Evolutionary conservation across 1,140 invertebrate genomes (phyloP).

Genomic region (Solenopsis invicta): DNA sequence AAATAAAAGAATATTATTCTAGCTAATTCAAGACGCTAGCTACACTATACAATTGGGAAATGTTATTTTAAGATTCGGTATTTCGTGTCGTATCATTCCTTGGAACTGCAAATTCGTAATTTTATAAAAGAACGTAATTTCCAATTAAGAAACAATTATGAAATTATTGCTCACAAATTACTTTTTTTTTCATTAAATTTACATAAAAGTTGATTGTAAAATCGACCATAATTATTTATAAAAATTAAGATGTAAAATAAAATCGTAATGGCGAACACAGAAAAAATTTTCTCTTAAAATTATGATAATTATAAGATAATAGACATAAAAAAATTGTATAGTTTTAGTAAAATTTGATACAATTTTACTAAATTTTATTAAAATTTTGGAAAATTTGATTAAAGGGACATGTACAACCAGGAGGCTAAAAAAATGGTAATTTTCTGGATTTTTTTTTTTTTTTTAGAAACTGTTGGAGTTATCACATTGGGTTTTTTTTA

Average conservation of each 20-base stretch:
- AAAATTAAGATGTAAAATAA: constrained; percentile 12
- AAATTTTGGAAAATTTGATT: no score
- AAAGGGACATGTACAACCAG: no score
- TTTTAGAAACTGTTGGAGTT: no score
- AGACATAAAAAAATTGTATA: no score
- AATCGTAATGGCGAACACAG: background rate
- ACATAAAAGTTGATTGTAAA: constrained; percentile 9
- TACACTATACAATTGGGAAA: constrained; percentile 31
- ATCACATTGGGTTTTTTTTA: no score
- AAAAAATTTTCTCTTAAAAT: no score
- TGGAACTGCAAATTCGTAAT: background rate
- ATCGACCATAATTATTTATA: background rate
- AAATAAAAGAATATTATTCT: constrained; percentile 58
- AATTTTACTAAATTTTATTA: no score
- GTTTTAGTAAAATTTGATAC: no score
- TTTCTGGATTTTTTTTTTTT: no score
- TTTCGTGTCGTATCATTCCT: background rate
- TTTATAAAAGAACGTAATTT: constrained; percentile 14
- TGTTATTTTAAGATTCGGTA: constrained; percentile 10
- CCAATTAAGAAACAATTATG: background rate
- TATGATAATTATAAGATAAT: no score
- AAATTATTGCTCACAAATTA: constrained; percentile 22
- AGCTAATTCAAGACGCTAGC: no score
- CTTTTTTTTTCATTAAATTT: background rate
- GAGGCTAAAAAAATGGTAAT: no score